These are phyloP conservation scores for Pristionchus pacificus DNA, from an alignment of 1,140 invertebrate species.

Conservation along the genomic window DNA sequence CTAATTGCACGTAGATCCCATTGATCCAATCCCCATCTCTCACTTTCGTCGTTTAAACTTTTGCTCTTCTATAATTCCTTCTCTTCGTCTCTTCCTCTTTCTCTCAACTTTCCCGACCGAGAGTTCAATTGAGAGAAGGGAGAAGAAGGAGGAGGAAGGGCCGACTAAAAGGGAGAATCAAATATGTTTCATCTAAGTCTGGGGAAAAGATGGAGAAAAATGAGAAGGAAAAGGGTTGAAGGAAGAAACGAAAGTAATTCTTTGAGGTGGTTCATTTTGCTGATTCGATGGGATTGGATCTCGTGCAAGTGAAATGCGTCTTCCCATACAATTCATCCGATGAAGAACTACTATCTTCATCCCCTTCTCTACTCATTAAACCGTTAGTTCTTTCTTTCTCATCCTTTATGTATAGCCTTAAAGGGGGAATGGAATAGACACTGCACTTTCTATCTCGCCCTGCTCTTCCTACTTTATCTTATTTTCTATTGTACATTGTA, in stretches of 20 bases:
- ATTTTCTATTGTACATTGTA: neutral
- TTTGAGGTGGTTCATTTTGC: conserved; percentile 18
- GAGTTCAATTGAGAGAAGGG: neutral
- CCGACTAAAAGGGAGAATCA: neutral
- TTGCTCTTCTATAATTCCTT: neutral
- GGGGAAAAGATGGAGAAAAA: too few relatives aligned
- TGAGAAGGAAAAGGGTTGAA: too few relatives aligned
- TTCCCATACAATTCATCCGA: conserved; percentile 11
- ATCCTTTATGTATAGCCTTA: neutral
- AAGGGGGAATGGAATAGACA: neutral
- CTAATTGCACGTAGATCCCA: too few relatives aligned
- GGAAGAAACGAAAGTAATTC: too few relatives aligned
- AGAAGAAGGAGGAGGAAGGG: neutral
- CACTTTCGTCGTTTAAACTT: too few relatives aligned
- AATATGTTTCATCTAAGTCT: neutral
- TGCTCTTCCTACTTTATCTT: neutral
- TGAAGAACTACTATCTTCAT: conserved; percentile 2
- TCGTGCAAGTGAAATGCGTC: conserved; percentile 8
- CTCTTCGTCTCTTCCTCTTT: neutral
- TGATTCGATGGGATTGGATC: conserved; percentile 14
- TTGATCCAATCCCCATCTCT: too few relatives aligned
- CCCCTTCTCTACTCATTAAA: neutral
- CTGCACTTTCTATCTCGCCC: neutral
- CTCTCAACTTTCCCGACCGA: too few relatives aligned
- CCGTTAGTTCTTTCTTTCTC: neutral